These are phyloP conservation scores for Burhinus bistriatus DNA, from an alignment of 2,113 vertebrate species.

Conservation along the genomic window DNA sequence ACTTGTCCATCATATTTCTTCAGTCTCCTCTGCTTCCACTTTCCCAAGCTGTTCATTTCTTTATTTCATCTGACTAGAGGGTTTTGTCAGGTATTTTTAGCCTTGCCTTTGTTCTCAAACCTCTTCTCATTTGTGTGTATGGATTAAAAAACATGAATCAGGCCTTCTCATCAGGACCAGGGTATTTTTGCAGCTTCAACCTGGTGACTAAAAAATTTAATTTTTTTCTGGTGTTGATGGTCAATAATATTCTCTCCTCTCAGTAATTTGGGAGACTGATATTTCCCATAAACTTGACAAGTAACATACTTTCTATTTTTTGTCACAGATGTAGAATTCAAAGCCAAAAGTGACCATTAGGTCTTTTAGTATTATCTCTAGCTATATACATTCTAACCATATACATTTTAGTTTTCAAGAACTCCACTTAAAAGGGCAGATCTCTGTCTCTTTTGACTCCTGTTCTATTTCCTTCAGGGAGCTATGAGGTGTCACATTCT, in stretches of 20 bases:
- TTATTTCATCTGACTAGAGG: background rate
- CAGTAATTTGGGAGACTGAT: background rate
- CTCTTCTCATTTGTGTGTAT: background rate
- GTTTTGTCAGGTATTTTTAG: background rate
- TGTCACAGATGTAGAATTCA: background rate
- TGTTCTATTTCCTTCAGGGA: background rate
- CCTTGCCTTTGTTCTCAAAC: background rate
- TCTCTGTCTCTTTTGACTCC: background rate
- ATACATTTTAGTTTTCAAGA: background rate
- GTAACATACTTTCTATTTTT: background rate
- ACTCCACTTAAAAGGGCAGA: background rate
- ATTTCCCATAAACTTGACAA: background rate
- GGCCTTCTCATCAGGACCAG: background rate
- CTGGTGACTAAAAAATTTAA: background rate
- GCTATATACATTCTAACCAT: background rate
- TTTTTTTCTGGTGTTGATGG: background rate
- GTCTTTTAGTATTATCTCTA: background rate
- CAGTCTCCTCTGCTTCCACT: background rate
- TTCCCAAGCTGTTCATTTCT: background rate
- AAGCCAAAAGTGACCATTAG: background rate
- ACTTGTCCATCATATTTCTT: background rate
- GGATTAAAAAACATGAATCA: background rate
- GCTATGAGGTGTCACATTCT: background rate
- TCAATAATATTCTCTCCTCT: background rate
- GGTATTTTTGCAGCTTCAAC: background rate